Percentiles rank a stretch among this genome's conserved stretches.
These are phyloP conservation scores for Drosophila arizonae DNA, from an alignment of 1,140 invertebrate genomes.

Conservation along the genomic window DNA sequence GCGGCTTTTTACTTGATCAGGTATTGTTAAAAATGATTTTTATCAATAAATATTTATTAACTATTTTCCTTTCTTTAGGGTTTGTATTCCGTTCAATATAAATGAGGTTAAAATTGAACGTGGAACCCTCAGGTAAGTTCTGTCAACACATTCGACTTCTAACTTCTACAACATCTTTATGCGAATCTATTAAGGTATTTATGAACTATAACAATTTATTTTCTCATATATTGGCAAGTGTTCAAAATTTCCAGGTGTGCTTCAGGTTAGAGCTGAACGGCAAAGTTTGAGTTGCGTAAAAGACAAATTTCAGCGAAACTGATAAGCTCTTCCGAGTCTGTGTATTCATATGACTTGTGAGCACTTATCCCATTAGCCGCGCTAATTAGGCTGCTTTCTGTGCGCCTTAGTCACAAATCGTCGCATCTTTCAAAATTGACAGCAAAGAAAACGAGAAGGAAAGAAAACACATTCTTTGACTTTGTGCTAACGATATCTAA, in stretches of 20 bases:
- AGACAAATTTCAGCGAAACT: not conserved
- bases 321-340: not conserved
- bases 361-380: constrained; percentile 60
- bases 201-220: too few relatives aligned
- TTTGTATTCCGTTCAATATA: too few relatives aligned
- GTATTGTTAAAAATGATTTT: not conserved
- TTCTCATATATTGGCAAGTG: too few relatives aligned
- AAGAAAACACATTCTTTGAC: constrained; percentile 52
- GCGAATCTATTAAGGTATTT: too few relatives aligned
- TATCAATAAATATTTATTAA: too few relatives aligned
- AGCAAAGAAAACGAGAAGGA: constrained; percentile 15
- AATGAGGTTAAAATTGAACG: too few relatives aligned
- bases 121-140: too few relatives aligned
- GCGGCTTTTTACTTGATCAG: too few relatives aligned
- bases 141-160: too few relatives aligned
- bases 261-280: not conserved
- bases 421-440: constrained; percentile 71
- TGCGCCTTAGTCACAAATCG: constrained; percentile 61
- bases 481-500: constrained; percentile 71
- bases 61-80: too few relatives aligned
- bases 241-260: too few relatives aligned
- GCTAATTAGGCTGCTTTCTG: constrained; percentile 65
- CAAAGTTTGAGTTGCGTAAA: not conserved
- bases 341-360: not conserved
- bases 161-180: too few relatives aligned